phyloP scores from a whole-genome alignment of 2,113 vertebrate species.

The Halcyon senegalensis region DNA sequence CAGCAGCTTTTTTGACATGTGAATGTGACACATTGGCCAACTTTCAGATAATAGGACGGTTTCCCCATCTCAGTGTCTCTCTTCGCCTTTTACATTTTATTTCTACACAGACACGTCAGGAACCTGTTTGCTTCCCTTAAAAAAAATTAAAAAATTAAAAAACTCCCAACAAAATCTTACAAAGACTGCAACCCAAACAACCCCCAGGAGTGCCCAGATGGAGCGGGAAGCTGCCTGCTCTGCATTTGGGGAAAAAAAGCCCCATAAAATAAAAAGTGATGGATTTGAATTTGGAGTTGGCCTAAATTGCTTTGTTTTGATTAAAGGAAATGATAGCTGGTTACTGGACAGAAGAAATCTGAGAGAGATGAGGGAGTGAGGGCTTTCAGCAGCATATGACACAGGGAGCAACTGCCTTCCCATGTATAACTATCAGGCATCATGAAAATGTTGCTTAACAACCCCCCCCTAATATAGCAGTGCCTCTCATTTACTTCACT shows the following conservation, averaged over 20 bases:
- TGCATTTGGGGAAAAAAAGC: background rate
- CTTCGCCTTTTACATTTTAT: constrained; percentile 56
- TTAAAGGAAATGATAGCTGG: background rate
- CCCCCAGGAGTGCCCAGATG: background rate
- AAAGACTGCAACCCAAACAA: background rate
- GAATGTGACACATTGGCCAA: constrained; percentile 70
- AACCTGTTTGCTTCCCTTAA: constrained; percentile 52
- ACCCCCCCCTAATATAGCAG: background rate
- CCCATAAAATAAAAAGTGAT: background rate
- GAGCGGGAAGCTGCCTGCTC: background rate
- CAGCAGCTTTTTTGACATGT: constrained; percentile 51
- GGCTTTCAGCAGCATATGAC: background rate
- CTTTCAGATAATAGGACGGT: constrained; percentile 63
- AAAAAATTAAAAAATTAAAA: too few relatives aligned
- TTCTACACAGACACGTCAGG: constrained; percentile 47
- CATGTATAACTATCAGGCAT: background rate
- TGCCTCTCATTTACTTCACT: background rate
- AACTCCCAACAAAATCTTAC: background rate
- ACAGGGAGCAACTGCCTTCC: background rate
- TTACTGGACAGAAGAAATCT: background rate
- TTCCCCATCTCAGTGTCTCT: constrained; percentile 40
- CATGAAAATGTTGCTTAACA: background rate
- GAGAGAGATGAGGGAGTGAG: background rate
- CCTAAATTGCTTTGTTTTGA: background rate
- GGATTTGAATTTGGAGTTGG: background rate